Evolutionary conservation across 2,888 invertebrate genomes (phyloP).

Genomic region (Bellardia bayeri): DNA sequence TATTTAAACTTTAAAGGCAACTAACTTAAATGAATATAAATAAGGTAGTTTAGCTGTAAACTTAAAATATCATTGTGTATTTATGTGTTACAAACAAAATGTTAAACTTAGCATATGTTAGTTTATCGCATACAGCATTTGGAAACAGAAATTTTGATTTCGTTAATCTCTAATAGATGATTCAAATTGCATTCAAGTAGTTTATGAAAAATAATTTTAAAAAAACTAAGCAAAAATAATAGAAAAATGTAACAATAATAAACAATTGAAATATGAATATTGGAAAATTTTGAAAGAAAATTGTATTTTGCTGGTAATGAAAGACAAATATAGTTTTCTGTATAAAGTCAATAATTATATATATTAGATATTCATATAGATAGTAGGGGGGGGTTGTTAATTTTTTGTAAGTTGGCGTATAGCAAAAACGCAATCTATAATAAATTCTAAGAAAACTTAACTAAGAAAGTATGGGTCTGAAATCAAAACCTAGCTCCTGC

Average conservation of each 20-base stretch:
- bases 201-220: not conserved
- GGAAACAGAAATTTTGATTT: not conserved
- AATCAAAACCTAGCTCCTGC: too few species aligned
- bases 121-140: not conserved
- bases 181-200: slow-evolving; percentile 40
- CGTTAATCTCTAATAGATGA: not conserved
- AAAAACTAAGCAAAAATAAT: slow-evolving; percentile 1
- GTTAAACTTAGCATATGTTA: not conserved
- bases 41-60: too few species aligned
- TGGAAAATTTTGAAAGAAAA: slow-evolving; percentile 15
- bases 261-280: slow-evolving; percentile 48
- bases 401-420: too few species aligned
- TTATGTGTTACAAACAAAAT: not conserved
- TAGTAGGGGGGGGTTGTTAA: too few species aligned
- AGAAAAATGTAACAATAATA: slow-evolving; percentile 32
- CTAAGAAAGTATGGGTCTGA: too few species aligned
- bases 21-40: too few species aligned
- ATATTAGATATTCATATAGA: not conserved
- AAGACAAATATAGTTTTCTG: slow-evolving; percentile 1
- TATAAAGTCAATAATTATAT: slow-evolving; percentile 6
- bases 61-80: too few species aligned
- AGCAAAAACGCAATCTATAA: too few species aligned
- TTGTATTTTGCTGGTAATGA: slow-evolving; percentile 9
- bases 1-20: too few species aligned
- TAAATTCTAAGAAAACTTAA: too few species aligned